These are phyloP conservation scores for Platichthys flesus DNA, from an alignment of 2,113 vertebrate species.

Conservation along the genomic window DNA sequence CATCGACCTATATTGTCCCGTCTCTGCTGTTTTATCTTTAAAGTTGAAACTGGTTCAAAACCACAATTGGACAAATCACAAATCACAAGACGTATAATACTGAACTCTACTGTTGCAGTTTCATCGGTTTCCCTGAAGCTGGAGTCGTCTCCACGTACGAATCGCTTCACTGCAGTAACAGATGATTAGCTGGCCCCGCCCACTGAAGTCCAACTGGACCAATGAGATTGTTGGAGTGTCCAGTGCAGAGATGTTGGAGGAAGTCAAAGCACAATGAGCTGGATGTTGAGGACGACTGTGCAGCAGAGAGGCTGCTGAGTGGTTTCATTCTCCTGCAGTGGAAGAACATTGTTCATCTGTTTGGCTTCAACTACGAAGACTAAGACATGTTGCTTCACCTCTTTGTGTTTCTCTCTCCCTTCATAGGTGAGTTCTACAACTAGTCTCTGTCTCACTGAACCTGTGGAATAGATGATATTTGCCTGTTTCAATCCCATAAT, in stretches of 20 bases:
- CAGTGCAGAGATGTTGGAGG: neutral
- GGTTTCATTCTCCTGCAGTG: neutral
- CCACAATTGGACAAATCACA: too few relatives aligned
- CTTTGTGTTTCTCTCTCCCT: constrained; percentile 3
- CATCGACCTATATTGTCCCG: too few relatives aligned
- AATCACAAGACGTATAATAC: too few relatives aligned
- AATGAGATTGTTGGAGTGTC: too few relatives aligned
- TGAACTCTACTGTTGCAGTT: too few relatives aligned
- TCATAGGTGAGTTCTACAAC: constrained; percentile 21
- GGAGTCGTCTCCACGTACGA: too few relatives aligned
- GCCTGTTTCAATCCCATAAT: neutral
- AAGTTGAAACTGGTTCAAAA: too few relatives aligned
- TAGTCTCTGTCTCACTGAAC: constrained; percentile 1
- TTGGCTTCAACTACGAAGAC: neutral
- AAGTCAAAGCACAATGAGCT: constrained; percentile 7
- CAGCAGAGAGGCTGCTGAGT: constrained; percentile 7
- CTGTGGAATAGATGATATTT: neutral
- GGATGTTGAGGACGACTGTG: neutral
- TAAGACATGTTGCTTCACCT: constrained; percentile 29
- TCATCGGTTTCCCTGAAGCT: too few relatives aligned
- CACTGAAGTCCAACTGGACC: too few relatives aligned
- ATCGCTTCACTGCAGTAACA: too few relatives aligned
- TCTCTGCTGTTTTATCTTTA: too few relatives aligned
- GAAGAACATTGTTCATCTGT: constrained; percentile 15
- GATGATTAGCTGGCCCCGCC: constrained; percentile 10